phyloP scores from a whole-genome alignment of 2,113 vertebrate species.

The Podarcis muralis region DNA sequence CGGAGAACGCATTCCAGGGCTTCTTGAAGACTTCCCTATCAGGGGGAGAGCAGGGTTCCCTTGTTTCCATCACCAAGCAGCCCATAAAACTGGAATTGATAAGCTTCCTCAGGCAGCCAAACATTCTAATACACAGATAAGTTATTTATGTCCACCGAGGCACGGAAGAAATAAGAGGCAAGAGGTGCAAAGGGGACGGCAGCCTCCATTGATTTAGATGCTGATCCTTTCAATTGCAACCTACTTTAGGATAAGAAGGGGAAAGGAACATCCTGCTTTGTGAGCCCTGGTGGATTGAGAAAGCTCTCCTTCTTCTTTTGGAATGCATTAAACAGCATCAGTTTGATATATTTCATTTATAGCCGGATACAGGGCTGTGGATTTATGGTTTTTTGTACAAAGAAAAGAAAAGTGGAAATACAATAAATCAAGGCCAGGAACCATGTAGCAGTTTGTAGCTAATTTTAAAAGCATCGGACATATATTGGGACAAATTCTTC shows the following conservation, averaged over 20 bases:
- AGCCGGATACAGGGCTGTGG: constrained; percentile 56
- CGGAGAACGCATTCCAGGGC: constrained; percentile 75
- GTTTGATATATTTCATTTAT: constrained; percentile 52
- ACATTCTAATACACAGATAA: constrained; percentile 65
- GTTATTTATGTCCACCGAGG: constrained; percentile 68
- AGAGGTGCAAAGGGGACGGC: constrained; percentile 62
- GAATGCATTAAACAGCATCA: constrained; percentile 46
- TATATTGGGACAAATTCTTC: constrained; percentile 59
- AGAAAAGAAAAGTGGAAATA: constrained; percentile 41
- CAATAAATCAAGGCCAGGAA: constrained; percentile 61
- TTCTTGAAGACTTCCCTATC: constrained; percentile 77
- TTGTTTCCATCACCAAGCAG: constrained; percentile 71
- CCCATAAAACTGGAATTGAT: constrained; percentile 71
- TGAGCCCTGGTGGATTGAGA: constrained; percentile 51
- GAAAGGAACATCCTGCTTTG: constrained; percentile 71
- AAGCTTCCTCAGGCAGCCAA: constrained; percentile 61
- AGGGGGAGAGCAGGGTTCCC: constrained; percentile 63
- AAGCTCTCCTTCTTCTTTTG: background rate
- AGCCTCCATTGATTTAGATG: constrained; percentile 63
- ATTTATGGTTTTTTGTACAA: constrained; percentile 60
- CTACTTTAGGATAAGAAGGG: constrained; percentile 55
- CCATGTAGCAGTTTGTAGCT: constrained; percentile 42
- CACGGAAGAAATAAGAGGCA: constrained; percentile 52
- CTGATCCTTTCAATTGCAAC: constrained; percentile 61
- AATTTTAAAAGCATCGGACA: constrained; percentile 45